Base-by-base conservation (phyloP, 35 echinoderm and acorn worm genomes). In the Ophioderma brevispina region DNA sequence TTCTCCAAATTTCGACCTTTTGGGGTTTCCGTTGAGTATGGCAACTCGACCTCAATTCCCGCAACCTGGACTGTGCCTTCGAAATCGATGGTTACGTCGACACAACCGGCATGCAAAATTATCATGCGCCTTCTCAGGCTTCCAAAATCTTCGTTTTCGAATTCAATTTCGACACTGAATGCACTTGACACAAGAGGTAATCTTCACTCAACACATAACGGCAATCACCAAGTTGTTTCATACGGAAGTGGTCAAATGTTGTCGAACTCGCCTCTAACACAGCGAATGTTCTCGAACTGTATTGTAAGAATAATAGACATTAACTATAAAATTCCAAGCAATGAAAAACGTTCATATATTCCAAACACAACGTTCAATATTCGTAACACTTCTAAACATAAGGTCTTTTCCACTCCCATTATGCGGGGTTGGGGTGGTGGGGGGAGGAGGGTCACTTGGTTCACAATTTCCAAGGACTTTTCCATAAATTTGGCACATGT, bases 121-220 rank as follows among this genome's bases (percentile, higher is more conserved):
- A 95, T 21, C 23, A 78, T 78, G 21, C 75, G 39, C 30, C 35
- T 19, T n/a, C 21, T 52, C 21, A 85, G 32, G 33, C 31, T 49
- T 32, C 33, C 38, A 78, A 70, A 70, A 70, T 80, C 78, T 31
- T 43, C 43, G 42, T 42, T 78, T 50, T 92, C 84, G 6, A 75
- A 36, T 78, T 92, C 85, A n/a, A 92, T 77, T 39, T 92, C 78
- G 32, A 92, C 38, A 46, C 77, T 92, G 36, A 86, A 87, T 55
- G 76, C 76, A 31, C 91, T 80, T 25, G 38, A 85, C 13, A 50
- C 35, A 75, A n/a, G n/a, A n/a, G n/a, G n/a, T 77, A 92, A 38
- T 92, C 91, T 33, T 81, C 85, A n/a, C 78, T 87, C 49, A 92
- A 38, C 19, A 92, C 76, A 49, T 92, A 92, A 35, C 91, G 91